Percentiles rank a stretch among this genome's conserved stretches.
These are phyloP conservation scores for Haemorhous mexicanus DNA, from an alignment of 2,113 vertebrate genomes.

Conservation along the genomic window DNA sequence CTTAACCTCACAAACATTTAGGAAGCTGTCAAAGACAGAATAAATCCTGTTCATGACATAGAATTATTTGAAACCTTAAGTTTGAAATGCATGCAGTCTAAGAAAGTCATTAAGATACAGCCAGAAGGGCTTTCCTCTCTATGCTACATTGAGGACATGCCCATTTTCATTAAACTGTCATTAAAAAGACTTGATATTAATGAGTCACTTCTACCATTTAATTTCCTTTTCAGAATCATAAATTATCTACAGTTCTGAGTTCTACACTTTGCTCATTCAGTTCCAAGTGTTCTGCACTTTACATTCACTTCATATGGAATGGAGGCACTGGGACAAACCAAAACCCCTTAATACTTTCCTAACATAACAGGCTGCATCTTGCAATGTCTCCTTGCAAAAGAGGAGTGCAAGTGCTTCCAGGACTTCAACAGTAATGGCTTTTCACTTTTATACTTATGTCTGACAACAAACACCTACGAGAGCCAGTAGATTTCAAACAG, in stretches of 20 bases:
- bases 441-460: background rate
- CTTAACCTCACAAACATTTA: background rate
- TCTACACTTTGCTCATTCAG: background rate
- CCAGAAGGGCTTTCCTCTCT: background rate
- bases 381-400: background rate
- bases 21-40: background rate
- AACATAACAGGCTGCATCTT: background rate
- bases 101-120: background rate
- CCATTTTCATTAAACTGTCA: background rate
- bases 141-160: background rate
- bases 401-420: background rate
- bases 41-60: background rate
- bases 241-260: background rate
- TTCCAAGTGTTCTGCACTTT: background rate
- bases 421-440: background rate
- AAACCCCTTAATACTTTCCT: background rate
- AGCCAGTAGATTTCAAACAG: background rate
- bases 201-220: background rate
- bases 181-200: constrained; percentile 33
- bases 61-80: background rate
- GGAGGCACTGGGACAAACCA: background rate
- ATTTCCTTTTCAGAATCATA: constrained; percentile 1
- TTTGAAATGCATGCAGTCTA: background rate
- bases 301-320: background rate
- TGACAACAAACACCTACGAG: background rate